phyloP scores from a whole-genome alignment of 1,140 invertebrate species.

The Gonioctena quinquepunctata region DNA sequence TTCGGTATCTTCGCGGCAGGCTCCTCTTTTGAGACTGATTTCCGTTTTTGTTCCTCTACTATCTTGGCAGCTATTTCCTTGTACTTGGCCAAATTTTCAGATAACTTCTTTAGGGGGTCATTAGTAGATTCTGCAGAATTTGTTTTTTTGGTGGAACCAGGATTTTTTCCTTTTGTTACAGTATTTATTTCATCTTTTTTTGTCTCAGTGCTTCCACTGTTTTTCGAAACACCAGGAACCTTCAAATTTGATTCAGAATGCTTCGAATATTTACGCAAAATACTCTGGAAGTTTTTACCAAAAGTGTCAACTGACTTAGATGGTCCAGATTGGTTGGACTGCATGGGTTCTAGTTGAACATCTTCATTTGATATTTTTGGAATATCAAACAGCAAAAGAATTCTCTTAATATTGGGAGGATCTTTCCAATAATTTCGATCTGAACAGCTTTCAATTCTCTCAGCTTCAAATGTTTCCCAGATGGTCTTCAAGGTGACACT shows the following conservation, averaged over 20 bases:
- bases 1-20: background rate
- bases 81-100: background rate
- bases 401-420: background rate
- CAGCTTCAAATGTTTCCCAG: background rate
- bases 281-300: background rate
- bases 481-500: background rate
- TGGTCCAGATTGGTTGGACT: background rate
- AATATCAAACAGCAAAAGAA: background rate
- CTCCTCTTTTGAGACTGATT: background rate
- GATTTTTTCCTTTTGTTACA: background rate
- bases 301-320: background rate
- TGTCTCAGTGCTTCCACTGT: background rate
- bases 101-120: background rate
- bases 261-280: background rate
- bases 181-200: background rate
- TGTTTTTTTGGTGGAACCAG: background rate
- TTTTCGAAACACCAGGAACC: background rate
- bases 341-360: no score
- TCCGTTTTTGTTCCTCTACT: background rate
- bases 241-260: background rate
- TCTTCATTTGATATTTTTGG: background rate
- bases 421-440: background rate
- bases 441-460: background rate
- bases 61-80: background rate
- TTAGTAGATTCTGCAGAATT: background rate